phyloP scores from a whole-genome alignment of 2,113 vertebrate genomes.

The Anas platyrhynchos region DNA sequence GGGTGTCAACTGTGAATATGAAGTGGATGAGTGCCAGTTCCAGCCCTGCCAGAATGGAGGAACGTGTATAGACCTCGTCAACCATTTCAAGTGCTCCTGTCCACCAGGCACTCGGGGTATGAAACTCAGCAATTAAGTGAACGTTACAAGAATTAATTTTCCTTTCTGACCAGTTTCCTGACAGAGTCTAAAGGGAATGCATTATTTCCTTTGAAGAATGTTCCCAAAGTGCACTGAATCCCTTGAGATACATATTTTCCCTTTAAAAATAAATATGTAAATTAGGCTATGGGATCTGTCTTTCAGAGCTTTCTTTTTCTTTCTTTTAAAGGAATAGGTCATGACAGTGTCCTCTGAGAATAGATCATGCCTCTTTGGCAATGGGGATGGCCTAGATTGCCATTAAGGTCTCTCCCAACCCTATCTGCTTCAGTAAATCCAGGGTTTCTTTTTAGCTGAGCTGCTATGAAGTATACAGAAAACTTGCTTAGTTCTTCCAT shows the following conservation, averaged over 20 bases:
- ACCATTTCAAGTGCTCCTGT: slow-evolving; percentile 89
- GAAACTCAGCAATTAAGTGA: background rate
- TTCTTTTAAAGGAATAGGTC: slow-evolving; percentile 34
- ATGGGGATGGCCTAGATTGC: background rate
- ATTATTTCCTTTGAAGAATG: slow-evolving; percentile 39
- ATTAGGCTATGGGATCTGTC: background rate
- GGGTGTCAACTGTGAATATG: slow-evolving; percentile 91
- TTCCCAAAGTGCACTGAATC: slow-evolving; percentile 48
- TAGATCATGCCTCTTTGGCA: background rate
- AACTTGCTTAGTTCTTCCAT: background rate
- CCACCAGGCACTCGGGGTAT: slow-evolving; percentile 90
- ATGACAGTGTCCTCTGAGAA: background rate
- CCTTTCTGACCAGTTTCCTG: background rate
- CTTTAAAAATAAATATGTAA: slow-evolving; percentile 54
- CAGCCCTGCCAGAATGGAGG: slow-evolving; percentile 88
- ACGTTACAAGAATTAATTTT: background rate
- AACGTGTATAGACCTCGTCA: slow-evolving; percentile 91
- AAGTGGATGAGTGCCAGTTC: slow-evolving; percentile 91
- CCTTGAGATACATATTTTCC: slow-evolving; percentile 42
- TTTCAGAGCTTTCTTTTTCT: background rate
- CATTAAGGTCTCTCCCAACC: background rate
- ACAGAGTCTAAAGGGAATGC: background rate
- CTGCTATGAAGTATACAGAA: background rate
- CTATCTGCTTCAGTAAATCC: background rate
- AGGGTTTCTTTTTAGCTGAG: background rate